Base-by-base conservation (phyloP, 2,797 vertebrate genomes). In the Calcarius lapponicus region DNA sequence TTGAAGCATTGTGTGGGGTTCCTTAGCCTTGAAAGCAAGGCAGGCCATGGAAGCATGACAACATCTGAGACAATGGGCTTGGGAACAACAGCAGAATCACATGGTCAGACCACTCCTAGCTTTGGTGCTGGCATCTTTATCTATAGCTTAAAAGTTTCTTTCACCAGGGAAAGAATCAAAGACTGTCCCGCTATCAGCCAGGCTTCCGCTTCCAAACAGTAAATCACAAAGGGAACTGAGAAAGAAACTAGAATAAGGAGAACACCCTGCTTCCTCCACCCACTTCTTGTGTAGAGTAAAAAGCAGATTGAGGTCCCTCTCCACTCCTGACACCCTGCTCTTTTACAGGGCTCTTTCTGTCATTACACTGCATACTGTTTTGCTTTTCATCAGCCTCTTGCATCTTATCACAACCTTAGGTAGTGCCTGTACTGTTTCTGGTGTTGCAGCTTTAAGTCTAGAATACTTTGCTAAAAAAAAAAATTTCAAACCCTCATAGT, bases 191-290 rank as follows among this genome's bases (percentile, higher is more conserved):
- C 40, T 65, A 58, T n/a, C 69, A 74, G 34, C 10, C 36, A 54
- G 40, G 85, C n/a, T 92, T 96, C 73, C 7, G 11, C 25, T 93
- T 95, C 83, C 71, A 76, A 76, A 70, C 56, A 90, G 60, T 48
- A 93, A 86, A 86, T 42, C n/a, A 72, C 25, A 47, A 94, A 58
- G 34, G 67, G 78, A 95, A 95, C 76, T 28, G 76, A 96, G 86
- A 96, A 90, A 94, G 91, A 92, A 95, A 96, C 62, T 24, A 90
- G 29, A 84, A 67, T 73, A 93, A 92, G 64, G 82, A 93, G 78
- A 96, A 93, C 88, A 86, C n/a, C 34, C 81, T 62, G 54, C 82
- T 95, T 95, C 88, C 92, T 90, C 85, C 70, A 60, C 42, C 42
- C 80, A 87, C 43, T 81, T 86, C 88, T 93, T 40, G 47, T 18